phyloP scores from a whole-genome alignment of 2,113 vertebrate species.

The Thunnus thynnus region DNA sequence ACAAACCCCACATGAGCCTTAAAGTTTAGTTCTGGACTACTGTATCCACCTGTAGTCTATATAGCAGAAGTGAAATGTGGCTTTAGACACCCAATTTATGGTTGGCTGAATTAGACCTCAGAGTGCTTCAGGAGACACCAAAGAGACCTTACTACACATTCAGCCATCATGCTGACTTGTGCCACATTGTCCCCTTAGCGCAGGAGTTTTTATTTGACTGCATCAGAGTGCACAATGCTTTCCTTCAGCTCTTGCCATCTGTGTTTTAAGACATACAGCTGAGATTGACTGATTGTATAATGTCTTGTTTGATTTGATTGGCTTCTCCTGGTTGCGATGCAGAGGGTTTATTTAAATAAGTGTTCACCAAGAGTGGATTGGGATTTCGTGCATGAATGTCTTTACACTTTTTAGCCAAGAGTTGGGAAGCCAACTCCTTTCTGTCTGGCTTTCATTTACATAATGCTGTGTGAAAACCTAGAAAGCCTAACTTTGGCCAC shows the following conservation, averaged over 20 bases:
- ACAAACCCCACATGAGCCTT: no score
- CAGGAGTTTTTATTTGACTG: not conserved
- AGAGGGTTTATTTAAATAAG: conserved; percentile 45
- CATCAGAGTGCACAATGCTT: not conserved
- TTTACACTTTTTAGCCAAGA: conserved; percentile 20
- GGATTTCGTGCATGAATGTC: conserved; percentile 48
- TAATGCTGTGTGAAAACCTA: conserved; percentile 26
- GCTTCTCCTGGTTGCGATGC: conserved; percentile 23
- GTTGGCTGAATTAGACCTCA: not conserved
- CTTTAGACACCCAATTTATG: not conserved
- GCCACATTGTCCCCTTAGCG: not conserved
- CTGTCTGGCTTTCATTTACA: conserved; percentile 59
- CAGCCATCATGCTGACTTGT: not conserved
- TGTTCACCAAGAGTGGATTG: conserved; percentile 29
- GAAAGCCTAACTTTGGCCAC: conserved; percentile 9
- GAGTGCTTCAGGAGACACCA: not conserved
- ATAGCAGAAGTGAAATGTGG: not conserved
- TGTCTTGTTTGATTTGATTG: conserved; percentile 60
- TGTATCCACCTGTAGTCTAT: no score
- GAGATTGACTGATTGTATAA: conserved; percentile 48
- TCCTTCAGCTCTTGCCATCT: conserved; percentile 18
- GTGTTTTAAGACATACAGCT: not conserved
- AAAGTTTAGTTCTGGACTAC: no score
- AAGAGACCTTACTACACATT: not conserved
- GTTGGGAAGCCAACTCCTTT: conserved; percentile 6